Conservation (phyloP, 2,113 vertebrate species). For the Elachura formosa region DNA sequence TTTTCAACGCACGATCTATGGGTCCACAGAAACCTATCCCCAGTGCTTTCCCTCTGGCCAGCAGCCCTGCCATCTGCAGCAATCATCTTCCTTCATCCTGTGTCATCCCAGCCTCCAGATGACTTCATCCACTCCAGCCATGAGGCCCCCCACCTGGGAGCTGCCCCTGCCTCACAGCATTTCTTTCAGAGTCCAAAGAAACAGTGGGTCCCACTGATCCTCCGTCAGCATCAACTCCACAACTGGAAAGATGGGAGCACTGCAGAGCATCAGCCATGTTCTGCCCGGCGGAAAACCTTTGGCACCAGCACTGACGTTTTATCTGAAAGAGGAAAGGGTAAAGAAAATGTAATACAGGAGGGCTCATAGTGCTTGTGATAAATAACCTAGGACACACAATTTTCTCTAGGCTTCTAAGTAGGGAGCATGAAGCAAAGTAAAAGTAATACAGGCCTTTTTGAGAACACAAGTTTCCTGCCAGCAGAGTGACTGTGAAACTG, state of each 20-base stretch:
- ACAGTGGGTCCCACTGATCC: slow-evolving; percentile 8
- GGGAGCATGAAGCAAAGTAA: background rate
- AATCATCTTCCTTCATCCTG: background rate
- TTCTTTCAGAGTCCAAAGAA: slow-evolving; percentile 49
- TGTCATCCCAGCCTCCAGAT: background rate
- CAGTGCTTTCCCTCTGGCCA: background rate
- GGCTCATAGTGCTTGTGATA: background rate
- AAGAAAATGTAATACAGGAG: background rate
- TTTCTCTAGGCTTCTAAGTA: background rate
- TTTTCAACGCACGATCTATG: slow-evolving; percentile 32
- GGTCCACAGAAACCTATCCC: slow-evolving; percentile 55
- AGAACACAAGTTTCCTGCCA: background rate
- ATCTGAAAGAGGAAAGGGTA: slow-evolving; percentile 35
- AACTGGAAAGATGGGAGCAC: slow-evolving; percentile 20
- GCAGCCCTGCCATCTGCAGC: background rate
- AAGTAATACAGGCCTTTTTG: slow-evolving; percentile 4
- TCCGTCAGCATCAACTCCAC: background rate
- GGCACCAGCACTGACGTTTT: slow-evolving; percentile 33
- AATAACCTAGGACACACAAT: background rate
- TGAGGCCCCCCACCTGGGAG: background rate
- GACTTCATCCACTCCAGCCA: slow-evolving; percentile 5
- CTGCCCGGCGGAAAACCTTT: slow-evolving; percentile 50
- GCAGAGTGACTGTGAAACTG: background rate
- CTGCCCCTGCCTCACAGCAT: background rate
- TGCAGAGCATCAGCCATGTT: slow-evolving; percentile 44